phyloP scores from a whole-genome alignment of 2,888 invertebrate genomes.

The Drosophila tanythrix region DNA sequence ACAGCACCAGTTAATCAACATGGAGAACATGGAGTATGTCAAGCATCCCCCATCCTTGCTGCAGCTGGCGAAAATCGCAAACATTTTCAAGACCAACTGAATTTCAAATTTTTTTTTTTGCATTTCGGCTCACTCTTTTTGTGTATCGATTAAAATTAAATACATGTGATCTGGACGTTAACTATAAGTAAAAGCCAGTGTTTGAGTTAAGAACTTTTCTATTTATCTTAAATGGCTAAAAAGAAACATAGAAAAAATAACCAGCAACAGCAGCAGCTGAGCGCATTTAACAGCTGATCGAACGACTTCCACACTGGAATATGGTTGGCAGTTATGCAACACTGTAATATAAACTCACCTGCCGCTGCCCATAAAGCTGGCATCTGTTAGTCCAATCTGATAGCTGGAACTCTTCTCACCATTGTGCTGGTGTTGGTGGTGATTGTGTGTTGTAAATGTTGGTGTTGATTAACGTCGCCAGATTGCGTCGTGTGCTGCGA shows the following conservation, averaged over 20 bases:
- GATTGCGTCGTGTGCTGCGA: constrained; percentile 27
- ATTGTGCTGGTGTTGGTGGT: constrained; percentile 57
- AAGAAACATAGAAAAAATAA: background rate
- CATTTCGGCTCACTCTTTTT: constrained; percentile 4
- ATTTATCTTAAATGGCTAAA: background rate
- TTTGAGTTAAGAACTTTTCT: background rate
- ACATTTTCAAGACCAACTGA: constrained; percentile 47
- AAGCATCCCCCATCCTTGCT: constrained; percentile 46
- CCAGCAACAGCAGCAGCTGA: background rate
- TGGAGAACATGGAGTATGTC: background rate
- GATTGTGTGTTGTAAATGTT: constrained; percentile 25
- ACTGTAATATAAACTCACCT: constrained; percentile 67
- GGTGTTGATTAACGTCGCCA: constrained; percentile 13
- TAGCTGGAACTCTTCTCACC: constrained; percentile 80
- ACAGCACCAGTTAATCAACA: background rate
- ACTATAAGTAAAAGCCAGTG: background rate
- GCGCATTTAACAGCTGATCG: constrained; percentile 4
- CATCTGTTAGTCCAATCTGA: constrained; percentile 77
- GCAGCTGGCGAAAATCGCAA: constrained; percentile 51
- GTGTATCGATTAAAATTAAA: constrained; percentile 46
- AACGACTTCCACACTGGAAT: background rate
- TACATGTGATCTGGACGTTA: constrained; percentile 36
- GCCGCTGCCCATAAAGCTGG: constrained; percentile 78
- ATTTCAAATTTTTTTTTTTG: background rate
- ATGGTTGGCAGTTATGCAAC: constrained; percentile 2